phyloP scores from a whole-genome alignment of 2,797 vertebrate species.

The Arrhamphus sclerolepis region DNA sequence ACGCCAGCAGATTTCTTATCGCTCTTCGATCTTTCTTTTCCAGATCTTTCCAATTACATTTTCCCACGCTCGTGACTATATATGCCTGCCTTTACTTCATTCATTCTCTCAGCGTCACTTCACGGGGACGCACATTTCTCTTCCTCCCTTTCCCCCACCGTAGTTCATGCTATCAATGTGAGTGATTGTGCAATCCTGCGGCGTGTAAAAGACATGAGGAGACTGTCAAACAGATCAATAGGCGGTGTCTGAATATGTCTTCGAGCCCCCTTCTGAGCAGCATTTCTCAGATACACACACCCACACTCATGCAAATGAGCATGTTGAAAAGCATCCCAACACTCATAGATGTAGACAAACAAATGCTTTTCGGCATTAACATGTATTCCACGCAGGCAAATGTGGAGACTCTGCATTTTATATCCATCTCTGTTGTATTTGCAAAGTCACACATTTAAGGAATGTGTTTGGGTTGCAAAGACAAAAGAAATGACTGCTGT shows the following conservation, averaged over 20 bases:
- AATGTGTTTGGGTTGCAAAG: slow-evolving; percentile 18
- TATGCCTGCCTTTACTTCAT: slow-evolving; percentile 38
- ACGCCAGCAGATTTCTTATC: slow-evolving; percentile 20
- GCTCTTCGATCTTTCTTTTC: slow-evolving; percentile 28
- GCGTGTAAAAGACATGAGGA: slow-evolving; percentile 73
- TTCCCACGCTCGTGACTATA: slow-evolving; percentile 28
- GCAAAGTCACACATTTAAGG: neutral
- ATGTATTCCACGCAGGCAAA: neutral
- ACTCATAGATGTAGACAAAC: slow-evolving; percentile 1
- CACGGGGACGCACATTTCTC: slow-evolving; percentile 28
- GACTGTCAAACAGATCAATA: slow-evolving; percentile 79
- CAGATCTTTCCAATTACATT: slow-evolving; percentile 41
- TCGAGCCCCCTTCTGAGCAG: slow-evolving; percentile 17
- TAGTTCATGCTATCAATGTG: slow-evolving; percentile 68
- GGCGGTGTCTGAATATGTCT: slow-evolving; percentile 59
- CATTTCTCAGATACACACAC: slow-evolving; percentile 16
- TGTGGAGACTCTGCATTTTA: slow-evolving; percentile 2
- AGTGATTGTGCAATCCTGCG: slow-evolving; percentile 73
- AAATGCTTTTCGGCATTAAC: slow-evolving; percentile 1
- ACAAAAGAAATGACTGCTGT: slow-evolving; percentile 31
- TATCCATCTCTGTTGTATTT: neutral
- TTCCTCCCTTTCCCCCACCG: slow-evolving; percentile 24
- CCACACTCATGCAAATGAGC: neutral
- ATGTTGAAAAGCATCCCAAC: neutral
- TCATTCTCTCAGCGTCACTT: slow-evolving; percentile 31